Evolutionary conservation across 92 coral and sea anemone species (phyloP), one percentile per base, ranked within the genome.

Genomic region (Metridium senile): DNA sequence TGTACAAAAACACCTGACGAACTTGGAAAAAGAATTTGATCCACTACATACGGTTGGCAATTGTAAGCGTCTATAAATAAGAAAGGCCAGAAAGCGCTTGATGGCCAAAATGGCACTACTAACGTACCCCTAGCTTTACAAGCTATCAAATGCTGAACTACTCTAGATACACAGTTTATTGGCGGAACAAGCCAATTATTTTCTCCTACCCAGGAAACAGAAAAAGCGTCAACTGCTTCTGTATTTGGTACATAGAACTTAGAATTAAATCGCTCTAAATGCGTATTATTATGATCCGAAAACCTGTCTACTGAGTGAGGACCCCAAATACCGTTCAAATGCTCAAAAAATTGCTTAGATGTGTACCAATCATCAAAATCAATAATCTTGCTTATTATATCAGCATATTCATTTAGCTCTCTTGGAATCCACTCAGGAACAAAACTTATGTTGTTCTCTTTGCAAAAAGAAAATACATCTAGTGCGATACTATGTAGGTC

Each of bases 71-170:
- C 63, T 34, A 32, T 17, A 32, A 75, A 72, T 11, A 79, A 26
- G 9, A 86, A 33, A 22, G 85, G 88, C 78, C 85, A 87, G 67
- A 82, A 82, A 54, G 54, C 66, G n/a, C 81, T 53, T 17, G 91
- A 87, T 7, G 85, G 85, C 85, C 88, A 83, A 26, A 11, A 73
- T 7, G 88, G 88, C 10, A 79, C 75, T 17, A 77, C 74, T 63
- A 83, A 19, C 0, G 82, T 66, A 9, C 88, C 91, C 51, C 29
- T 16, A 7, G 54, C 81, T 33, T 76, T 70, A 33, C 76, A 59
- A 4, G 57, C 71, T 29, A 71, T 29, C 61, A 69, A 47, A 35
- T 71, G 78, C 26, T 30, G 62, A 22, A 81, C 47, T 1, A 57
- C 82, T 26, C 64, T 39, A 30, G 33, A 21, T 62, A 81, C 63